A percentile compares a stretch with the other conserved stretches of the same genome.
Conservation (phyloP, 2,113 vertebrate genomes). For the Crotalus horridus region DNA sequence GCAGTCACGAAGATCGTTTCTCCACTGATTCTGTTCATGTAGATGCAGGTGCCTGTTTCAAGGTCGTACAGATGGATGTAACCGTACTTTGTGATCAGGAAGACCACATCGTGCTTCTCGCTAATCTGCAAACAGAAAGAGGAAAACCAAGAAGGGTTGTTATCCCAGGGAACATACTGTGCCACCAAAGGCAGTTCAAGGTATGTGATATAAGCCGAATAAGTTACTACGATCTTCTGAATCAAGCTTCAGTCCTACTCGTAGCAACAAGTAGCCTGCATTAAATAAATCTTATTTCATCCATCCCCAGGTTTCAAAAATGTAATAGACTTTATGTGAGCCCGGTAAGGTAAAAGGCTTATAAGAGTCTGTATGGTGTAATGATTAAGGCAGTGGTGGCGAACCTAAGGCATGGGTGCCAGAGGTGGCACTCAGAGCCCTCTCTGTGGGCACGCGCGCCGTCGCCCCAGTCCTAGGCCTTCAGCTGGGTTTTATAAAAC, state of each 20-base stretch:
- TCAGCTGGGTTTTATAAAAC: no score
- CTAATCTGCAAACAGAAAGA: conserved; percentile 81
- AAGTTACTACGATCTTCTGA: background rate
- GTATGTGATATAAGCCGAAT: no score
- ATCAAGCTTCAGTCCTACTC: background rate
- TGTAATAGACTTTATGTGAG: background rate
- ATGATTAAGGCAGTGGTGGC: background rate
- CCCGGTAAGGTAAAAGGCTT: background rate
- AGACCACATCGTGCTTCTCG: conserved; percentile 94
- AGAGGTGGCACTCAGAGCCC: no score
- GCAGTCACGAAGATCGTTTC: conserved; percentile 99
- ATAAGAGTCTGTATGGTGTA: background rate
- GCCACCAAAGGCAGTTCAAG: background rate
- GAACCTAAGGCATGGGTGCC: no score
- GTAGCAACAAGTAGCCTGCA: background rate
- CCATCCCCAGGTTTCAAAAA: background rate
- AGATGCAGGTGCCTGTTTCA: conserved; percentile 98
- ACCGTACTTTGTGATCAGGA: conserved; percentile 96
- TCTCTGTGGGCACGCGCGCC: no score
- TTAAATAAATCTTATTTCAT: background rate
- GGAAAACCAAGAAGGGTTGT: background rate
- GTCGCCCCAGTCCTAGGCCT: no score
- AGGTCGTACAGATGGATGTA: conserved; percentile 97
- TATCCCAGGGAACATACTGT: background rate
- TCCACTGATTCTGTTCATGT: conserved; percentile 98